These are phyloP conservation scores for Celastrina argiolus DNA, from an alignment of 2,888 invertebrate species.

Conservation along the genomic window DNA sequence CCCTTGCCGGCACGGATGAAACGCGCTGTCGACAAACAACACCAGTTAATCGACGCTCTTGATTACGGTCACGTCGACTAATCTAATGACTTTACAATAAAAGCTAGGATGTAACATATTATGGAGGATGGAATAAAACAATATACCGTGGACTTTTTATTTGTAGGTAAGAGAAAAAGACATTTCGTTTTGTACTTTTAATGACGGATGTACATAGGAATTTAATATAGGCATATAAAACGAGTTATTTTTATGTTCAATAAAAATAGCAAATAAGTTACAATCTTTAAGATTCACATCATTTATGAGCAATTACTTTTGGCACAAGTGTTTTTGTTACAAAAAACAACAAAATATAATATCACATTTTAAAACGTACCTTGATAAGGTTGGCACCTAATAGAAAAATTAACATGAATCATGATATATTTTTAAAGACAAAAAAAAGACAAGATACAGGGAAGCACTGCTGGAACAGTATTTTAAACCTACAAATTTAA, in stretches of 20 bases:
- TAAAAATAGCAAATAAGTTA: background rate
- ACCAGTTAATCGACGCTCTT: slow-evolving; percentile 26
- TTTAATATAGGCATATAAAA: background rate
- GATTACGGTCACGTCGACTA: background rate
- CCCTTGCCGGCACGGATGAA: slow-evolving; percentile 73
- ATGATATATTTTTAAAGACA: background rate
- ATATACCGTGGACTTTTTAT: background rate
- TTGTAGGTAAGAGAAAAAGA: background rate
- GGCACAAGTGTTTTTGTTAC: slow-evolving; percentile 34
- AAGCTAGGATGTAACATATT: background rate
- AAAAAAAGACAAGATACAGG: background rate
- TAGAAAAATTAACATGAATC: background rate
- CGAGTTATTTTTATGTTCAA: slow-evolving; percentile 23
- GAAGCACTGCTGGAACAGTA: slow-evolving; percentile 25
- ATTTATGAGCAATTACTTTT: slow-evolving; percentile 36
- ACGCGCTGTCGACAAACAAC: slow-evolving; percentile 53
- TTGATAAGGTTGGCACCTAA: background rate
- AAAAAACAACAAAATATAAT: background rate
- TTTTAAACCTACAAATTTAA: slow-evolving; percentile 16
- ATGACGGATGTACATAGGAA: slow-evolving; percentile 3
- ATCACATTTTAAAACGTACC: background rate
- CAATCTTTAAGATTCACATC: slow-evolving; percentile 30
- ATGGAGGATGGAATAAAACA: background rate
- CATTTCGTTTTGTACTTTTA: background rate
- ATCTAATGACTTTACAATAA: slow-evolving; percentile 18